Conservation (phyloP, 1,140 invertebrate genomes). For the Drosophila eugracilis region DNA sequence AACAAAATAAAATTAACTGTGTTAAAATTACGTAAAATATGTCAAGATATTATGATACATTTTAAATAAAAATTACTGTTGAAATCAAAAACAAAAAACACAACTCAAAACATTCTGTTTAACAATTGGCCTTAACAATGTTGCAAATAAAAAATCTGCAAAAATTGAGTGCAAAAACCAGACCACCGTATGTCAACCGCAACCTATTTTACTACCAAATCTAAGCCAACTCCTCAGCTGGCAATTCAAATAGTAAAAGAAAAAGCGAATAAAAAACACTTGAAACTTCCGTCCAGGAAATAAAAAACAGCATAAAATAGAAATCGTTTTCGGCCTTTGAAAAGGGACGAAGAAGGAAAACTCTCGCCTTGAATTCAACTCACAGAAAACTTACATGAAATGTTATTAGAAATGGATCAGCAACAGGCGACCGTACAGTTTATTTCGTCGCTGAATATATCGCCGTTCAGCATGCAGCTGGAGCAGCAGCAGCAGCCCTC, state of each 20-base stretch:
- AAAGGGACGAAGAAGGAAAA: neutral
- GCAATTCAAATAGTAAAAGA: constrained; percentile 1
- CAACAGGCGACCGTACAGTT: constrained; percentile 90
- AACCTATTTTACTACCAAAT: constrained; percentile 46
- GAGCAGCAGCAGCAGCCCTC: constrained; percentile 88
- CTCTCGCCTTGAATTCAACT: constrained; percentile 10
- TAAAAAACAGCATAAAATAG: constrained; percentile 18
- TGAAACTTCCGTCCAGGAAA: constrained; percentile 55
- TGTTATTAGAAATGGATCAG: constrained; percentile 93
- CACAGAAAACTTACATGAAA: constrained; percentile 85
- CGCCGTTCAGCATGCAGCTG: constrained; percentile 91
- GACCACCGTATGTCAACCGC: constrained; percentile 62
- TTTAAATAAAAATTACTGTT: constrained; percentile 7
- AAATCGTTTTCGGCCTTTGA: constrained; percentile 2
- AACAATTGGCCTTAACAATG: constrained; percentile 59
- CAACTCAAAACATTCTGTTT: constrained; percentile 16
- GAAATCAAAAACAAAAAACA: constrained; percentile 2
- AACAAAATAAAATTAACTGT: constrained; percentile 14
- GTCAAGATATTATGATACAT: constrained; percentile 42
- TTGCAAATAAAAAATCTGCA: constrained; percentile 53
- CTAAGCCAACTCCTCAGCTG: constrained; percentile 6
- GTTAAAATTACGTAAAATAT: constrained; percentile 19
- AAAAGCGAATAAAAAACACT: constrained; percentile 20
- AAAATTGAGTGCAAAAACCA: constrained; percentile 65
- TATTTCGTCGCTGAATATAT: constrained; percentile 93